Evolutionary conservation across 2,888 invertebrate species (phyloP).

Genomic region (Microctonus aethiopoides): DNA sequence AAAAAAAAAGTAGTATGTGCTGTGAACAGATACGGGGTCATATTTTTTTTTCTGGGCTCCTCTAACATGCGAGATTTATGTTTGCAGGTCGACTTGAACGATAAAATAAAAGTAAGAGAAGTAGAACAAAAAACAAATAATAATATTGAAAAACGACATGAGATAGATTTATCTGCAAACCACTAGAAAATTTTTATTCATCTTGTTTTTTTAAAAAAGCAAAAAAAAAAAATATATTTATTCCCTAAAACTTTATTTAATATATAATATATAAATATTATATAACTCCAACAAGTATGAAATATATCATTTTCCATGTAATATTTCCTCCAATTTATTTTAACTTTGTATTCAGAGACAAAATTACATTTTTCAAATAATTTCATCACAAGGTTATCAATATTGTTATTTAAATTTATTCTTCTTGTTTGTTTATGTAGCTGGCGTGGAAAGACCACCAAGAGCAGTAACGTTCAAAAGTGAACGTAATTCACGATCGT

Average conservation of each 20-base stretch:
- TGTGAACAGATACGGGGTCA: not conserved
- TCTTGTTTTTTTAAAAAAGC: too few species aligned
- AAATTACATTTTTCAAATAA: too few species aligned
- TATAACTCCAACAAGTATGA: too few species aligned
- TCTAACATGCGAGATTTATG: not conserved
- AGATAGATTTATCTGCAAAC: too few species aligned
- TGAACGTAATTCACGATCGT: conserved; percentile 78
- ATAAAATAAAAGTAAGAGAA: not conserved
- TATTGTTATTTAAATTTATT: not conserved
- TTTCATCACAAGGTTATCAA: too few species aligned
- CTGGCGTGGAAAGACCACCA: conserved; percentile 66
- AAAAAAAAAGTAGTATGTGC: conserved; percentile 11
- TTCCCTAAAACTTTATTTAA: too few species aligned
- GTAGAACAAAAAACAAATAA: not conserved
- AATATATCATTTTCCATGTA: too few species aligned
- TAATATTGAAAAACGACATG: not conserved
- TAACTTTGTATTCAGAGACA: too few species aligned
- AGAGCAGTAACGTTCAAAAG: conserved; percentile 74
- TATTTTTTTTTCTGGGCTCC: not conserved
- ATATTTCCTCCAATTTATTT: too few species aligned
- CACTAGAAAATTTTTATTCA: too few species aligned
- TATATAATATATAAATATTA: too few species aligned
- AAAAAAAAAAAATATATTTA: too few species aligned
- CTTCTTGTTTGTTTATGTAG: conserved; percentile 38
- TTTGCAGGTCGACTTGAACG: not conserved